A percentile compares a stretch with the other conserved stretches of the same genome.
Evolutionary conservation across 1,140 invertebrate genomes (phyloP).

Genomic region (Drosophila simulans): DNA sequence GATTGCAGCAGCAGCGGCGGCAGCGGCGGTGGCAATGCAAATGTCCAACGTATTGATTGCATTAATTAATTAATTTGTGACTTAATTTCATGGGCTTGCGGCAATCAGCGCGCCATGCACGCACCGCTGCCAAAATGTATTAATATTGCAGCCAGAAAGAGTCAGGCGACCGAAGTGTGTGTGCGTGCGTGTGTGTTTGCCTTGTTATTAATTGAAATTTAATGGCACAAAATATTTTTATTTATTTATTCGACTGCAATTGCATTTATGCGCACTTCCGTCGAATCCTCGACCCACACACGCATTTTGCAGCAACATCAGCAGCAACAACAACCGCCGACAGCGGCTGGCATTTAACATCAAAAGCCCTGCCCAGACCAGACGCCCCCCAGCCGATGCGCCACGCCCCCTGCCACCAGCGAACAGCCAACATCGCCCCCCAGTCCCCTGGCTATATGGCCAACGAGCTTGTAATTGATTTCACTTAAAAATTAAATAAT

Average conservation of each 20-base stretch:
- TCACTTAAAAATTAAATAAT: constrained; percentile 84
- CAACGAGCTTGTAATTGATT: constrained; percentile 79
- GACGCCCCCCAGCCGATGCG: not conserved
- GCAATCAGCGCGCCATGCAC: constrained; percentile 72
- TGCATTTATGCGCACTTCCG: constrained; percentile 82
- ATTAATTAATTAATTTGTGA: constrained; percentile 84
- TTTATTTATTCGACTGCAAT: constrained; percentile 80
- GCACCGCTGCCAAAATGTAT: constrained; percentile 77
- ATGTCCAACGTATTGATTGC: constrained; percentile 82
- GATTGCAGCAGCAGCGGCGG: not conserved
- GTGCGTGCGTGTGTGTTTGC: constrained; percentile 67
- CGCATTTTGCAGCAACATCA: constrained; percentile 23
- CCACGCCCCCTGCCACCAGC: constrained; percentile 1
- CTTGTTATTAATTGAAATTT: constrained; percentile 84
- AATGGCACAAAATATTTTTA: constrained; percentile 81
- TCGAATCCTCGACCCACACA: constrained; percentile 37
- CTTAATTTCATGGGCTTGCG: constrained; percentile 83
- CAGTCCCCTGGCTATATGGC: constrained; percentile 1
- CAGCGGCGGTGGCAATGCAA: constrained; percentile 53
- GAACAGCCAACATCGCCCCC: not conserved
- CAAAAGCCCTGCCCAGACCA: constrained; percentile 62
- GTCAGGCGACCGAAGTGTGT: constrained; percentile 19
- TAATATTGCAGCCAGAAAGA: constrained; percentile 64
- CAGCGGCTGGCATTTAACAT: constrained; percentile 71
- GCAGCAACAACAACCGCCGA: constrained; percentile 15